Conservation (phyloP, 2,797 vertebrate genomes). For the Hapalemur alaotrensis region DNA sequence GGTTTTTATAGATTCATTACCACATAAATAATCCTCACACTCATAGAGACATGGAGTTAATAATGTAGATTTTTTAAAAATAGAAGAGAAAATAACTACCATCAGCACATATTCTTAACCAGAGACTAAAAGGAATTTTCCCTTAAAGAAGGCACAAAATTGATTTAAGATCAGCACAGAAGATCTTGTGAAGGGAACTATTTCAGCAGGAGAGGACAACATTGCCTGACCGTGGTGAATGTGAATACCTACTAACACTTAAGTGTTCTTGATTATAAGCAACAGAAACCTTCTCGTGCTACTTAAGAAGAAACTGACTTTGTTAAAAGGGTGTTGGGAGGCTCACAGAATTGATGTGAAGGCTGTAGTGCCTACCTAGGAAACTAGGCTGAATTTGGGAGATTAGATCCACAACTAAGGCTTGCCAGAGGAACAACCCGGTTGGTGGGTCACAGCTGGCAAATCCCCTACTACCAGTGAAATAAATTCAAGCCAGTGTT, state of each 20-base stretch:
- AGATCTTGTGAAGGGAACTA: neutral
- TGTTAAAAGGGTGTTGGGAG: neutral
- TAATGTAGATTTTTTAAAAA: neutral
- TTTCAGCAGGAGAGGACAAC: neutral
- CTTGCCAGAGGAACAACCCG: neutral
- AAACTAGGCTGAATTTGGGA: neutral
- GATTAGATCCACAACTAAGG: neutral
- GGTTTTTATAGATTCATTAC: neutral
- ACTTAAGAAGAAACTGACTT: neutral
- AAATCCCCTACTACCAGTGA: neutral
- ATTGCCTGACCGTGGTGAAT: neutral
- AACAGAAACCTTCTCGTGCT: neutral
- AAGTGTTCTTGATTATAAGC: neutral
- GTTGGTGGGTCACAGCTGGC: neutral
- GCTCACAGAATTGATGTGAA: neutral
- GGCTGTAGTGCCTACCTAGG: neutral
- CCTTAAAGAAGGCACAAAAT: neutral
- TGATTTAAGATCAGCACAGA: neutral
- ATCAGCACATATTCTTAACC: neutral
- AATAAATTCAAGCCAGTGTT: neutral
- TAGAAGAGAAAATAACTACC: neutral
- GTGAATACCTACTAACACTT: neutral
- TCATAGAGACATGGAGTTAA: neutral
- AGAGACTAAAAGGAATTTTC: neutral
- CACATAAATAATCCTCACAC: neutral